Evolutionary conservation across 2,797 vertebrate genomes (phyloP), one percentile per base, ranked within the genome.

Genomic region (Hoplostethus mediterraneus): DNA sequence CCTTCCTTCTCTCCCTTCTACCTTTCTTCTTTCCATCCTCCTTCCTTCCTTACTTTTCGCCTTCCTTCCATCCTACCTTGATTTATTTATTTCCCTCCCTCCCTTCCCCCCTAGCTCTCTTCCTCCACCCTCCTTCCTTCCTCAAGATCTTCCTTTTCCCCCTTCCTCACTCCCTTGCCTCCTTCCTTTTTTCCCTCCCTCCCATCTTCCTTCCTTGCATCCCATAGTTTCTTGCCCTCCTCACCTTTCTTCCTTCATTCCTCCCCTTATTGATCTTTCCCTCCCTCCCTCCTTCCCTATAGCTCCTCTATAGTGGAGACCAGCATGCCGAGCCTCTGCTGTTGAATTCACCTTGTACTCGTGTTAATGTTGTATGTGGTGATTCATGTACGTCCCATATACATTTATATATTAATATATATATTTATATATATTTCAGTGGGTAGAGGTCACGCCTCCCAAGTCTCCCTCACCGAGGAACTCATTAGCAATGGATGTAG

Each of bases 401-500:
- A 52, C 31, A 49, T 1, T 6, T 63, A 53, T 3, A 44, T 60
- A 61, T 44, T 21, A 1, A 21, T 21, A 21, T 21, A 21, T 21
- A 21, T 21, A 21, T 21, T 21, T 21, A 21, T 21, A 21, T 21
- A 21, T 21, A 21, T 21, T 21, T 21, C 21, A 21, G 59, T 54
- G 45, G 52, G 56, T 14, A n/a, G 36, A 79, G 66, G 54, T 86
- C 71, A 68, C 71, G 63, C 67, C 64, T 49, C 38, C 40, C 6
- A 63, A 13, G 75, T 80, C 63, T 6, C 36, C 77, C 72, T 25
- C 38, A 25, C n/a, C 3, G 0, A 63, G 67, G 70, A 70, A 9
- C 78, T 83, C 64, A 74, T 89, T 85, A 84, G 13, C 25, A 21
- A 44, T 66, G 60, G 31, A 70, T 51, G 17, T 54, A 55, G 44